Percentiles rank a stretch among this genome's conserved stretches.
phyloP scores from a whole-genome alignment of 1,140 invertebrate species.

The Cryptotermes secundus region DNA sequence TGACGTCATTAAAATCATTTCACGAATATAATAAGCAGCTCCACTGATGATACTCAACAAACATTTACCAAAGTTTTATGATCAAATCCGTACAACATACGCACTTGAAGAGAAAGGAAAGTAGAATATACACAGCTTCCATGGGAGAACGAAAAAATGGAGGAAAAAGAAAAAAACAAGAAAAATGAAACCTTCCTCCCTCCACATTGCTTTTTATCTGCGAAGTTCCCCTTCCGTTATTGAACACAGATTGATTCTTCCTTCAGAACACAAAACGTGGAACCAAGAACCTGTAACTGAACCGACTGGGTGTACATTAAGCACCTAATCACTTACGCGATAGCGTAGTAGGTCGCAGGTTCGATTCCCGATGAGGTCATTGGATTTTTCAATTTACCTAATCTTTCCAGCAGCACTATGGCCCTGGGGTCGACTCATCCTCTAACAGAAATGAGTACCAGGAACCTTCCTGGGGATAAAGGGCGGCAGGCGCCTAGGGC shows the following conservation, averaged over 20 bases:
- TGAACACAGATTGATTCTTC: not conserved
- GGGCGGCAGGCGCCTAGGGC: no score
- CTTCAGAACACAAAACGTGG: not conserved
- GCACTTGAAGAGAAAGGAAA: not conserved
- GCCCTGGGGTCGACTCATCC: no score
- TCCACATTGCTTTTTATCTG: not conserved
- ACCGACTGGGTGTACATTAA: not conserved
- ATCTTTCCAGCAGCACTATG: no score
- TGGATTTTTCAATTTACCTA: no score
- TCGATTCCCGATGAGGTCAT: no score
- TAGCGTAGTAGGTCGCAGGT: no score
- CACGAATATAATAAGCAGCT: not conserved
- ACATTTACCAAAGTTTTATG: conserved; percentile 2
- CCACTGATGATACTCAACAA: not conserved
- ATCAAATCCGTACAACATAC: not conserved
- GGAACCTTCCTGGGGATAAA: no score
- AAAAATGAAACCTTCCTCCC: not conserved
- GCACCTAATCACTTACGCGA: no score
- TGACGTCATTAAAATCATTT: not conserved
- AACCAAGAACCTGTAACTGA: not conserved
- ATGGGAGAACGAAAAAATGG: not conserved
- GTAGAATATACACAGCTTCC: not conserved
- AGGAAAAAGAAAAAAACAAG: not conserved
- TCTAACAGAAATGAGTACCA: no score
- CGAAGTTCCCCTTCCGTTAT: not conserved